Evolutionary conservation across 2,888 invertebrate genomes (phyloP).

Genomic region (Nemotelus nigrinus): DNA sequence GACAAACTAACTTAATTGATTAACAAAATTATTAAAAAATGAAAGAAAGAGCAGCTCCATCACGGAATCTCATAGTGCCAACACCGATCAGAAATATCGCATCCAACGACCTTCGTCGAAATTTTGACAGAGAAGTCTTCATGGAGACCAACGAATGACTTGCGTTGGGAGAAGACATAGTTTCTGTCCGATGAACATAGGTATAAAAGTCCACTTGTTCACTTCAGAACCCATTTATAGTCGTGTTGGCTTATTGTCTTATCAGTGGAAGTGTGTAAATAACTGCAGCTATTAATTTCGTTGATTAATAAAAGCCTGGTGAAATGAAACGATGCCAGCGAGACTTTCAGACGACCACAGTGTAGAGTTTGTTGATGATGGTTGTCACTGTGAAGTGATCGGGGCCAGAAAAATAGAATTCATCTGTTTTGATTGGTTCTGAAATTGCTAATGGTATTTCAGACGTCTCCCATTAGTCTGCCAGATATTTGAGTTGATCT

Average conservation of each 20-base stretch:
- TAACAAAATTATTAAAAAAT: too few relatives aligned
- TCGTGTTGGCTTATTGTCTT: conserved; percentile 45
- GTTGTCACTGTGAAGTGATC: not conserved
- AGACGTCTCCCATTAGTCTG: conserved; percentile 36
- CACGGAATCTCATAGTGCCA: not conserved
- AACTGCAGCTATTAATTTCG: conserved; percentile 50
- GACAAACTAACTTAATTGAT: too few relatives aligned
- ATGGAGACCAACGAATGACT: conserved; percentile 7
- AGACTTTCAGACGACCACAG: conserved; percentile 28
- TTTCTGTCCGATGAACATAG: conserved; percentile 32
- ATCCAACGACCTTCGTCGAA: not conserved
- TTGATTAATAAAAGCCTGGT: conserved; percentile 44
- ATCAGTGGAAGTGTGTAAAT: conserved; percentile 49
- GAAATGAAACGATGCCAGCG: conserved; percentile 4
- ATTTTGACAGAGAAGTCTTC: conserved; percentile 7
- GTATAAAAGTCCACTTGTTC: conserved; percentile 48
- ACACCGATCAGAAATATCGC: not conserved
- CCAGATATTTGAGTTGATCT: not conserved
- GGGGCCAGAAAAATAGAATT: not conserved
- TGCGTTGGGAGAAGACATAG: conserved; percentile 33
- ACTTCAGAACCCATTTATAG: conserved; percentile 48
- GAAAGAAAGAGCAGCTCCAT: not conserved
- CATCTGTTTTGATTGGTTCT: not conserved
- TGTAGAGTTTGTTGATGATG: conserved; percentile 23
- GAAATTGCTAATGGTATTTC: conserved; percentile 13